These are phyloP conservation scores for Luidia sarsii DNA, from an alignment of 53 echinoderm and acorn worm genomes.

Conservation along the genomic window DNA sequence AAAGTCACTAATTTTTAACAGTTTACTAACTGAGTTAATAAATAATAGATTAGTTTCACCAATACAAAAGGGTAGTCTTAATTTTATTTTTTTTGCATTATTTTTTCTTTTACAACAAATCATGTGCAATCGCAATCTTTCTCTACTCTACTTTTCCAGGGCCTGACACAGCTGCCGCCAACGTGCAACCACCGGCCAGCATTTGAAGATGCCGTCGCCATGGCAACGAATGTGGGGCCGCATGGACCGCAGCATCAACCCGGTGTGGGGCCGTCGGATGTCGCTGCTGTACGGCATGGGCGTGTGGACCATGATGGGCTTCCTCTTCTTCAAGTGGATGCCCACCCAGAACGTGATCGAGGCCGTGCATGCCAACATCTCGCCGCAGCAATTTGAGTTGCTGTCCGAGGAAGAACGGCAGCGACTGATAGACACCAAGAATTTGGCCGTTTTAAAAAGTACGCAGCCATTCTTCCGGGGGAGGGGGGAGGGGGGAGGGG, in stretches of 20 bases:
- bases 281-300: constrained; percentile 58
- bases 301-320: constrained; percentile 61
- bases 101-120: no score
- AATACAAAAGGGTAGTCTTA: no score
- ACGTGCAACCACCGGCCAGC: no score
- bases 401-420: constrained; percentile 41
- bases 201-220: constrained; percentile 18
- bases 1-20: no score
- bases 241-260: constrained; percentile 38
- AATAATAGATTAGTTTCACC: no score
- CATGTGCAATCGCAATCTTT: no score
- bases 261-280: constrained; percentile 50
- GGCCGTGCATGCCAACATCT: neutral
- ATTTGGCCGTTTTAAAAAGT: neutral
- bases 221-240: neutral
- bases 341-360: neutral
- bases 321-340: constrained; percentile 50
- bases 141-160: no score
- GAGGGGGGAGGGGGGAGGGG: no score
- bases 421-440: constrained; percentile 1
- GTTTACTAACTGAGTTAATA: no score
- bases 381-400: neutral
- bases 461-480: no score
- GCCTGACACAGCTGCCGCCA: no score
- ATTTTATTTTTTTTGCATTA: no score